These are phyloP conservation scores for Ganaspis sp. DNA, from an alignment of 1,140 invertebrate genomes.

Conservation along the genomic window DNA sequence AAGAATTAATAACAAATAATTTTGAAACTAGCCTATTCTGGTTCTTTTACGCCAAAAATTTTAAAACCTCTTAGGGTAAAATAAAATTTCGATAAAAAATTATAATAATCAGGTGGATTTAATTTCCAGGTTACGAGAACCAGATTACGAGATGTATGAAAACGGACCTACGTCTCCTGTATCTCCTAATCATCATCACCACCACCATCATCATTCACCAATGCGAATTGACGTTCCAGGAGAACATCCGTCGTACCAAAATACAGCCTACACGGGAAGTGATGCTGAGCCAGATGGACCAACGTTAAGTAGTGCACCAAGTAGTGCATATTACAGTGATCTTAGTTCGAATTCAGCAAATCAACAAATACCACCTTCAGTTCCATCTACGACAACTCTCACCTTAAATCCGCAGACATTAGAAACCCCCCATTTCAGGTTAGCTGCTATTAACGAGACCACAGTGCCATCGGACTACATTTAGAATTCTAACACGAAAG, in stretches of 20 bases:
- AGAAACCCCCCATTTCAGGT: constrained; percentile 72
- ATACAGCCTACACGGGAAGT: constrained; percentile 82
- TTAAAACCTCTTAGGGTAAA: too few species aligned
- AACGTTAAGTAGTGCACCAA: constrained; percentile 80
- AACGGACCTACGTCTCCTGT: constrained; percentile 69
- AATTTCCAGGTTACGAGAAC: constrained; percentile 70
- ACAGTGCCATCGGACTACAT: constrained; percentile 82
- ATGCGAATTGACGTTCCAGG: constrained; percentile 71
- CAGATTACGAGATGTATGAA: constrained; percentile 76
- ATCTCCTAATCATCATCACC: constrained; percentile 65
- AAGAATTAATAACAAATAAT: too few species aligned
- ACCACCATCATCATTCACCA: constrained; percentile 61
- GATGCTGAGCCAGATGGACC: constrained; percentile 81
- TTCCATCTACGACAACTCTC: constrained; percentile 47
- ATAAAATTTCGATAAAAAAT: too few species aligned
- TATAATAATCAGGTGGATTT: too few species aligned
- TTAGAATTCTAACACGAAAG: constrained; percentile 60
- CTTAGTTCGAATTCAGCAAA: constrained; percentile 65
- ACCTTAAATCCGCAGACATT: constrained; percentile 65
- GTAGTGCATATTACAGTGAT: constrained; percentile 84
- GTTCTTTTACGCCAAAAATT: too few species aligned
- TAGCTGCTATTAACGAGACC: constrained; percentile 82
- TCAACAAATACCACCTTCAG: constrained; percentile 59
- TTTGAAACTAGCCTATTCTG: too few species aligned
- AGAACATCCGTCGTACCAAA: constrained; percentile 81